Conservation (phyloP, 2,888 invertebrate genomes). For the Chirona hameri region DNA sequence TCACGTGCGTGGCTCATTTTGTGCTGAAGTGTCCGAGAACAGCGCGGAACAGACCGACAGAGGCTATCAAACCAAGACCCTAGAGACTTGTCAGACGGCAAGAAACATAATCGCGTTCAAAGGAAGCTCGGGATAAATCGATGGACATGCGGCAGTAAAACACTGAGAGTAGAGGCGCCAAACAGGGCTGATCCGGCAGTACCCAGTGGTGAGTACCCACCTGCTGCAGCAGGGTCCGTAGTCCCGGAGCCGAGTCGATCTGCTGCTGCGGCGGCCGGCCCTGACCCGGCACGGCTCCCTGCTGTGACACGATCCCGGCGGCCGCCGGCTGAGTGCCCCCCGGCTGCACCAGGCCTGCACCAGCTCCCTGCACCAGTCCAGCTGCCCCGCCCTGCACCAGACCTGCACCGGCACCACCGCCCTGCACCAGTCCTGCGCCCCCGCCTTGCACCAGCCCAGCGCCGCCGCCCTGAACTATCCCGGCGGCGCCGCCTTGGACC, state of each 20-base stretch:
- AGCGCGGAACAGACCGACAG: too few species aligned
- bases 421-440: too few species aligned
- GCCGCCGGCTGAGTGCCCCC: not conserved
- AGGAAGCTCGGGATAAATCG: too few species aligned
- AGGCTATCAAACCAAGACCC: too few species aligned
- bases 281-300: not conserved
- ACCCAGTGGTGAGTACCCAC: not conserved
- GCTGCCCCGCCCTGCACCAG: not conserved
- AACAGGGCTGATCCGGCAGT: too few species aligned
- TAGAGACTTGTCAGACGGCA: too few species aligned
- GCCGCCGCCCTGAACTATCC: not conserved
- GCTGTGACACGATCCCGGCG: not conserved
- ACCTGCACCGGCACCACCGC: too few species aligned
- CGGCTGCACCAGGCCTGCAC: not conserved
- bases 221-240: conserved; percentile 25
- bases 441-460: not conserved
- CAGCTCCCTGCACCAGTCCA: not conserved
- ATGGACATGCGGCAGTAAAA: too few species aligned
- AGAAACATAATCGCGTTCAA: too few species aligned
- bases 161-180: too few species aligned
- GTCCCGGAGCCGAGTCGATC: conserved; percentile 13
- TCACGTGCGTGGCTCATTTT: too few species aligned
- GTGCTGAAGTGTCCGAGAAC: too few species aligned
- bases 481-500: not conserved
- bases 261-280: not conserved